Evolutionary conservation across 2,888 invertebrate genomes (phyloP), one percentile per base, ranked within the genome.

Genomic region (Chalcosyrphus nemorum): DNA sequence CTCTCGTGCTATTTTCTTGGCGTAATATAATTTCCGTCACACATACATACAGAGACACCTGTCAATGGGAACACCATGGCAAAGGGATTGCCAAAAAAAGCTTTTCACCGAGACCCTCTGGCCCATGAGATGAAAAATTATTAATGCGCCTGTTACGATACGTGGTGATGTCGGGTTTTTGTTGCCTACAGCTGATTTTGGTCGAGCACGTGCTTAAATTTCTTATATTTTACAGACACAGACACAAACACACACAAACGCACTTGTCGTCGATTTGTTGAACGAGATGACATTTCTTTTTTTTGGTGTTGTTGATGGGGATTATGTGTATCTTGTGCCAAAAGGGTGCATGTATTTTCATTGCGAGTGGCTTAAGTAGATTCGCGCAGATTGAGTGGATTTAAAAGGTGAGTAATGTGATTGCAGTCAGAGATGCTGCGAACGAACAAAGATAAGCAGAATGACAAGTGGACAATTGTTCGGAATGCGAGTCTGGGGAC

Each of bases 251-350:
- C 35, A 65, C 41, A 66, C 35, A 19, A 35, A 80, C 57, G 78
- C 78, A 80, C 78, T 72, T 80, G 78, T 72, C 72, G 65, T 43
- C 43, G 27, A 80, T 80, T 80, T 80, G 72, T 80, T 72, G 35
- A 35, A 54, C 43, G 17, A 66, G 50, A 74, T 74, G 80, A 50
- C 71, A 65, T 27, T 57, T 29, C 32, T 50, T 76, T 56, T 29
- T 29, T 29, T 29, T 29, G 5, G 5, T 9, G 32, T 32, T 32
- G 32, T 32, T 21, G 5, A 7, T 9, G 17, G 21, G 41, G 41
- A 38, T 57, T 41, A 6, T 57, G 35, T 27, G 35, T 27, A 27
- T 76, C 32, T 68, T 76, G 32, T 54, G 52, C 52, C 35, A 35
- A 76, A n/a, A 57, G 52, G 68, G 68, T 52, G 17, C 43, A 52